Evolutionary conservation across 1,140 invertebrate genomes (phyloP).

Genomic region (Neelides sp.): DNA sequence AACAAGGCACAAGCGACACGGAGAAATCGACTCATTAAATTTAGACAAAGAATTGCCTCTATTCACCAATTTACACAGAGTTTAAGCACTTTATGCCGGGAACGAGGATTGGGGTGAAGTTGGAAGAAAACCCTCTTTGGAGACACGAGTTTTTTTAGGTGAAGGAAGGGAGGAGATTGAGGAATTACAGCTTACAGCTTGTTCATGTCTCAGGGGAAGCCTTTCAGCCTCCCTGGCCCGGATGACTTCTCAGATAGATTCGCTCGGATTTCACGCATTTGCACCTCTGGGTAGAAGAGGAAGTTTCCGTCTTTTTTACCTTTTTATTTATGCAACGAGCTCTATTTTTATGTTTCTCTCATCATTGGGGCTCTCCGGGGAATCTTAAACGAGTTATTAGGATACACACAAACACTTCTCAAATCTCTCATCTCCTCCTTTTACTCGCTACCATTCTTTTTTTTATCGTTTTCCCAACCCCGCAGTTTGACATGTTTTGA

Average conservation of each 20-base stretch:
- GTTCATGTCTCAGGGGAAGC: constrained; percentile 4
- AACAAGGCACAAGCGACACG: background rate
- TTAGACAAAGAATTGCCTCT: constrained; percentile 28
- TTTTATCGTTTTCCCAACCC: too few relatives aligned
- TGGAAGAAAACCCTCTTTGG: background rate
- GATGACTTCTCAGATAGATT: constrained; percentile 22
- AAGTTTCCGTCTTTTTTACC: background rate
- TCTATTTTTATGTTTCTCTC: too few relatives aligned
- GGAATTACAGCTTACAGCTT: background rate
- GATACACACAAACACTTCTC: too few relatives aligned
- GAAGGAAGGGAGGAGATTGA: too few relatives aligned
- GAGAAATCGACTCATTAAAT: constrained; percentile 28
- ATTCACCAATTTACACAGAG: background rate
- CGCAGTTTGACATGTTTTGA: too few relatives aligned
- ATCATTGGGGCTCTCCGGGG: too few relatives aligned
- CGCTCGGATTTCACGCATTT: constrained; percentile 27
- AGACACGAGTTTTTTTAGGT: background rate
- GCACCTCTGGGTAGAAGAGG: constrained; percentile 13
- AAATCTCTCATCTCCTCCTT: background rate
- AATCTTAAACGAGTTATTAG: too few relatives aligned
- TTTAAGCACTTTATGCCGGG: too few relatives aligned
- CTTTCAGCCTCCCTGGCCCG: constrained; percentile 17
- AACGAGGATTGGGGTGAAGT: background rate
- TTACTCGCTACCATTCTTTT: background rate
- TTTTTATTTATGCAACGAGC: too few relatives aligned